Percentiles rank a stretch among this genome's conserved stretches.
phyloP scores from a whole-genome alignment of 2,888 invertebrate species.

The Danaus chrysippus region DNA sequence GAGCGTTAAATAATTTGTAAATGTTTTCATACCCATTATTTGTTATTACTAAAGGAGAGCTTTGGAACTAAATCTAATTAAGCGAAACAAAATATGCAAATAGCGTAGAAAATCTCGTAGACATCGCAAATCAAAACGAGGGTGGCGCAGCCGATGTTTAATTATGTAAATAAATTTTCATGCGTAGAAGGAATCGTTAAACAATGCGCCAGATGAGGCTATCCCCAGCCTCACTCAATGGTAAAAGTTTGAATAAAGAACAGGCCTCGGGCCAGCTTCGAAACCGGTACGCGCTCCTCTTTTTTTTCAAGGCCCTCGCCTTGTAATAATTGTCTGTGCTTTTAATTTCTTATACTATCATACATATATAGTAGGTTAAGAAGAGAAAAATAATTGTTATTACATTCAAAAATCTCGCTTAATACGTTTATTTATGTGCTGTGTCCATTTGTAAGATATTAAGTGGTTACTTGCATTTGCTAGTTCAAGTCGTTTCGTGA shows the following conservation, averaged over 20 bases:
- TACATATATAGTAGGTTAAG: constrained; percentile 10
- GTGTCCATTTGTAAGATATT: too few species aligned
- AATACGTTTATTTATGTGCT: too few species aligned
- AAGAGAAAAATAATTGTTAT: not conserved
- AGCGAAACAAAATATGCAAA: constrained; percentile 65
- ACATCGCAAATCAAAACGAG: constrained; percentile 70
- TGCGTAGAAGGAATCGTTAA: constrained; percentile 69
- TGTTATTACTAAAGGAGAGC: constrained; percentile 22
- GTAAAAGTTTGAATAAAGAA: constrained; percentile 64
- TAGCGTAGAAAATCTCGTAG: constrained; percentile 61
- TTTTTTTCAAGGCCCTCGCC: constrained; percentile 41
- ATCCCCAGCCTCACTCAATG: constrained; percentile 49
- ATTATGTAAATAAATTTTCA: constrained; percentile 77
- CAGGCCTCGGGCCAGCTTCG: constrained; percentile 50
- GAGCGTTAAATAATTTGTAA: constrained; percentile 1
- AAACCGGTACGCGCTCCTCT: constrained; percentile 48
- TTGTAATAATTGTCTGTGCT: constrained; percentile 23
- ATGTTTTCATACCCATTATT: constrained; percentile 15
- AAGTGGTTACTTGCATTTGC: constrained; percentile 28
- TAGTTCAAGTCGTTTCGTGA: constrained; percentile 38
- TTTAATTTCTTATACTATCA: constrained; percentile 26
- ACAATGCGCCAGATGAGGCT: constrained; percentile 67
- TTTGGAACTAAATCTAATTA: constrained; percentile 48
- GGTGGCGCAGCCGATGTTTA: constrained; percentile 62
- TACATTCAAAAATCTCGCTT: too few species aligned